phyloP scores from a whole-genome alignment of 2,888 invertebrate genomes.

The Thyatira batis region DNA sequence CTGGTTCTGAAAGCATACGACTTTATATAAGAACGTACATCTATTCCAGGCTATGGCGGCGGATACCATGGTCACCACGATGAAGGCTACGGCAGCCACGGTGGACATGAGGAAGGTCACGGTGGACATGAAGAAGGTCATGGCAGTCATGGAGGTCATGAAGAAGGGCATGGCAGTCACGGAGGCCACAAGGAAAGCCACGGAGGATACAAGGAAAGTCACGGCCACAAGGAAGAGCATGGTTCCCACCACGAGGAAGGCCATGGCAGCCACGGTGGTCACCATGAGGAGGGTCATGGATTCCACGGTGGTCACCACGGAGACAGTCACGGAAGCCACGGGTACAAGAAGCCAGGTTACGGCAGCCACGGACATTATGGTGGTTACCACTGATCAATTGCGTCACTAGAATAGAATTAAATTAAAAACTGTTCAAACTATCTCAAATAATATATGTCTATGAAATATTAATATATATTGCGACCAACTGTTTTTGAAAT shows the following conservation, averaged over 20 bases:
- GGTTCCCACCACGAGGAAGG: constrained; percentile 5
- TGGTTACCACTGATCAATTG: no score
- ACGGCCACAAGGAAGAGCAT: constrained; percentile 12
- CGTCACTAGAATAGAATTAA: no score
- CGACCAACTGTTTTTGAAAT: no score
- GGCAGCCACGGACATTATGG: no score
- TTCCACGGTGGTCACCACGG: neutral
- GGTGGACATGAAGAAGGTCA: constrained; percentile 19
- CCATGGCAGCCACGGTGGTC: neutral
- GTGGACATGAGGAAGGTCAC: constrained; percentile 5
- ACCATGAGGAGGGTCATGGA: constrained; percentile 1
- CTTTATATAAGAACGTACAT: neutral
- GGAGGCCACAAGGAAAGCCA: constrained; percentile 4
- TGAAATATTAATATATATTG: no score
- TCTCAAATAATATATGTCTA: no score
- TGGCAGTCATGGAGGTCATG: constrained; percentile 16
- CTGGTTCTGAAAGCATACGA: no score
- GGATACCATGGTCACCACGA: constrained; percentile 10
- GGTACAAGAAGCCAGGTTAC: no score
- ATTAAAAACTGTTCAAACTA: no score
- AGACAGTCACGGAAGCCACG: no score
- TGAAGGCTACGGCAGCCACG: constrained; percentile 3
- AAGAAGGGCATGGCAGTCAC: constrained; percentile 13
- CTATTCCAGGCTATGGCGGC: constrained; percentile 16
- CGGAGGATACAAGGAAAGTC: constrained; percentile 8